phyloP scores from a whole-genome alignment of 2,888 invertebrate species.

The Andrena praecox region DNA sequence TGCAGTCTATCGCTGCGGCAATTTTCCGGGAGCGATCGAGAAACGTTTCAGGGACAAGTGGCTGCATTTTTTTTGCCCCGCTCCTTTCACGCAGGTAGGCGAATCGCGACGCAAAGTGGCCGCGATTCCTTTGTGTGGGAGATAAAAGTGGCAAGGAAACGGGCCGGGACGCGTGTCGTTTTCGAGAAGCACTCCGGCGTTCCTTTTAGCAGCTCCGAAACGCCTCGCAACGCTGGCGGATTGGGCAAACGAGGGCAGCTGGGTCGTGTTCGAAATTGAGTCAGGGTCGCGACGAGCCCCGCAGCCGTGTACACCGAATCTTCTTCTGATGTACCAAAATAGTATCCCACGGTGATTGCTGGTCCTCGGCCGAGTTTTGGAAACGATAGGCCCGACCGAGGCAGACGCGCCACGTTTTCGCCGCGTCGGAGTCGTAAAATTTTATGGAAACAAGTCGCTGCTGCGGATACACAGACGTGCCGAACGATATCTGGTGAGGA shows the following conservation, averaged over 20 bases:
- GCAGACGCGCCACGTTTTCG: slow-evolving; percentile 1
- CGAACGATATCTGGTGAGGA: neutral
- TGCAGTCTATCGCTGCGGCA: neutral
- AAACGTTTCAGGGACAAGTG: neutral
- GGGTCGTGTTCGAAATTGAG: slow-evolving; percentile 76
- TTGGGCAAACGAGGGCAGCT: slow-evolving; percentile 71
- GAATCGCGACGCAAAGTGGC: too few relatives aligned
- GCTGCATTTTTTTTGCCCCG: neutral
- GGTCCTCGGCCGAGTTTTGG: slow-evolving; percentile 68
- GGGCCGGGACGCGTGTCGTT: neutral
- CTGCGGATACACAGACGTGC: neutral
- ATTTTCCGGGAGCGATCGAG: neutral
- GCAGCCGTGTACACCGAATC: slow-evolving; percentile 58
- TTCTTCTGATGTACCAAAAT: slow-evolving; percentile 71
- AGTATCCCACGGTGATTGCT: slow-evolving; percentile 62
- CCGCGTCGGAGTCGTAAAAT: slow-evolving; percentile 8
- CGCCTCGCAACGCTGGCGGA: slow-evolving; percentile 54
- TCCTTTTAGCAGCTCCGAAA: slow-evolving; percentile 13
- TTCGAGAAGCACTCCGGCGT: neutral
- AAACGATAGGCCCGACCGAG: slow-evolving; percentile 44
- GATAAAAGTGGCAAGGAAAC: neutral
- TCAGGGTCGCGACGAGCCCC: slow-evolving; percentile 76
- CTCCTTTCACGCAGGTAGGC: neutral
- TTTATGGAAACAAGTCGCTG: slow-evolving; percentile 3
- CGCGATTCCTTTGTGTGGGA: neutral